These are phyloP conservation scores for Probaryconus sp. DNA, from an alignment of 1,140 invertebrate species.

Conservation along the genomic window DNA sequence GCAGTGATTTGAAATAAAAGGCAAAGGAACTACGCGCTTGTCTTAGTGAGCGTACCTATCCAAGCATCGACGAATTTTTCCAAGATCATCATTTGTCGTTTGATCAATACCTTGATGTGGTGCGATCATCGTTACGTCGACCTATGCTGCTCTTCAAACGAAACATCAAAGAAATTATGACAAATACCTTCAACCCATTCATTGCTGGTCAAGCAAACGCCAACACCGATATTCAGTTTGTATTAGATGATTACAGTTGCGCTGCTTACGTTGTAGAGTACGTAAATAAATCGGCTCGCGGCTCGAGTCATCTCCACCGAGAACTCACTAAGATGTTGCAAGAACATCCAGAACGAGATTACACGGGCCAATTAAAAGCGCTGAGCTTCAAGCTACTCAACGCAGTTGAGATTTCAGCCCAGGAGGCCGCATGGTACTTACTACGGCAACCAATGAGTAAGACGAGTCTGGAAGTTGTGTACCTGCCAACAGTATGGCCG, in stretches of 20 bases:
- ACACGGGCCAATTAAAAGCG: slow-evolving; percentile 45
- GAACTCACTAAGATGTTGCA: slow-evolving; percentile 66
- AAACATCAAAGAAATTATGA: background rate
- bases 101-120: background rate
- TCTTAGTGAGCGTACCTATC: background rate
- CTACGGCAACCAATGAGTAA: slow-evolving; percentile 52
- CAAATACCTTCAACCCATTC: slow-evolving; percentile 66
- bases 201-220: slow-evolving; percentile 65
- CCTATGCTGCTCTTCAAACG: background rate
- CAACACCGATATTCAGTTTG: slow-evolving; percentile 73
- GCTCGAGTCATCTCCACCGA: slow-evolving; percentile 69
- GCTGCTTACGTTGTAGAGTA: slow-evolving; percentile 67
- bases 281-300: slow-evolving; percentile 72
- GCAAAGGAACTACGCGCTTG: background rate
- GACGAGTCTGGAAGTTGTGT: slow-evolving; percentile 20
- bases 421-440: slow-evolving; percentile 76
- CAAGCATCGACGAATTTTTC: background rate
- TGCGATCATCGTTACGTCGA: background rate
- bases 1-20: background rate
- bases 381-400: slow-evolving; percentile 71
- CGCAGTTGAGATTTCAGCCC: slow-evolving; percentile 70
- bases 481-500: slow-evolving; percentile 71
- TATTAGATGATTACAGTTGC: slow-evolving; percentile 69
- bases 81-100: background rate
- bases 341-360: slow-evolving; percentile 69